Base-by-base conservation (phyloP, 2,113 vertebrate genomes). In the Osmerus mordax region DNA sequence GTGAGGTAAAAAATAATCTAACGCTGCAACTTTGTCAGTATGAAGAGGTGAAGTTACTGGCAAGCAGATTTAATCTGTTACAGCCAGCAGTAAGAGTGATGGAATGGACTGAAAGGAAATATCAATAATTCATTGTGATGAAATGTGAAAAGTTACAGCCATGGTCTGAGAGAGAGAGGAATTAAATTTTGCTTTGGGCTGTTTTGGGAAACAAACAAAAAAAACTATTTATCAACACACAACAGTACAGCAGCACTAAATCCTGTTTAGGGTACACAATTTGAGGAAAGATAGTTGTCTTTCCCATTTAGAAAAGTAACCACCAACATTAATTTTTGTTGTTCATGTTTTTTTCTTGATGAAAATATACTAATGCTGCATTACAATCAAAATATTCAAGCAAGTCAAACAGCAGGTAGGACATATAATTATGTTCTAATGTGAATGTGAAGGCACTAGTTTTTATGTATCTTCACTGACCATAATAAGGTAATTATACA, bases 101-200 rank as follows among this genome's bases (percentile, higher is more conserved):
- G 56, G 69, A 68, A 84, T 74, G 72, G 52, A 73, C 84, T 66
- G 55, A 80, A 81, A 83, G 70, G 51, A 83, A 81, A 81, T 72
- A 83, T 87, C 76, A 86, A 89, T 86, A 87, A 87, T 89, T 84
- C 81, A 87, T 66, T 70, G 65, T 59, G 61, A 68, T 84, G 77
- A 79, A 86, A 81, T 77, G 77, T 83, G 77, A 83, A 86, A 86
- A 78, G 75, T 71, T 80, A 79, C 29, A 80, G 72, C 41, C 55
- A 41, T 72, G 65, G 74, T 41, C 65, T 69, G 67, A 21, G 15
- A 54, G 72, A 55, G 72, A 55, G 70, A 73, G 47, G 72, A 73
- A 71, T 73, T 73, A 70, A 47, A 70, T 65, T 68, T 81, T 79
- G 70, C 80, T 84, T 29, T 60, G 64, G 77, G 82, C 75, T 84